Conservation (phyloP, 2,113 vertebrate species). For the Aythya baeri region DNA sequence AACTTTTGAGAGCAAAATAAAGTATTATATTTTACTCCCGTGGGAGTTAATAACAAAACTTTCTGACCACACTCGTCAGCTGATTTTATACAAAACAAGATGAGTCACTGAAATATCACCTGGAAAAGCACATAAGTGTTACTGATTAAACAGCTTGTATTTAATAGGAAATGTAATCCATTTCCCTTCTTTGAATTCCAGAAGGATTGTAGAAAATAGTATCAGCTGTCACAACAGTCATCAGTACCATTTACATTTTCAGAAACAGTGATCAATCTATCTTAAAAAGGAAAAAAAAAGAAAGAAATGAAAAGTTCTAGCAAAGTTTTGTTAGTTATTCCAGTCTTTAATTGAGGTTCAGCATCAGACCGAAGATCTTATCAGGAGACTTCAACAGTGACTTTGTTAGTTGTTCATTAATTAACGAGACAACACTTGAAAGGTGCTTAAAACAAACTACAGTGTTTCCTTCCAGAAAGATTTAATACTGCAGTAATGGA, state of each 20-base stretch:
- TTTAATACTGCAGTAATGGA: not conserved
- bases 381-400: not conserved
- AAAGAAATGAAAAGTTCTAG: constrained; percentile 15
- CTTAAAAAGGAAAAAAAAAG: not conserved
- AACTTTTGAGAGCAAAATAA: constrained; percentile 43
- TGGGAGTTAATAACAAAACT: not conserved
- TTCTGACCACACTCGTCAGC: not conserved
- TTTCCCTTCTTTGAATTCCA: not conserved
- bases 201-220: not conserved
- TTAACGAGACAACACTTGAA: constrained; percentile 4
- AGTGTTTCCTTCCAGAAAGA: not conserved
- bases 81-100: constrained; percentile 31
- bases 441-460: constrained; percentile 17
- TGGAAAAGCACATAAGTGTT: not conserved
- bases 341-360: constrained; percentile 29
- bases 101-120: constrained; percentile 6
- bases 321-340: constrained; percentile 1
- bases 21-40: constrained; percentile 42
- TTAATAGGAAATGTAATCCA: constrained; percentile 10
- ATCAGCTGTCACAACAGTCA: constrained; percentile 35
- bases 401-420: constrained; percentile 21
- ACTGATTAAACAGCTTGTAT: not conserved
- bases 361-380: not conserved
- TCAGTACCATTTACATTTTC: constrained; percentile 10
- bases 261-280: constrained; percentile 10